These are phyloP conservation scores for Apteryx owenii DNA, from an alignment of 2,113 vertebrate genomes.

Conservation along the genomic window DNA sequence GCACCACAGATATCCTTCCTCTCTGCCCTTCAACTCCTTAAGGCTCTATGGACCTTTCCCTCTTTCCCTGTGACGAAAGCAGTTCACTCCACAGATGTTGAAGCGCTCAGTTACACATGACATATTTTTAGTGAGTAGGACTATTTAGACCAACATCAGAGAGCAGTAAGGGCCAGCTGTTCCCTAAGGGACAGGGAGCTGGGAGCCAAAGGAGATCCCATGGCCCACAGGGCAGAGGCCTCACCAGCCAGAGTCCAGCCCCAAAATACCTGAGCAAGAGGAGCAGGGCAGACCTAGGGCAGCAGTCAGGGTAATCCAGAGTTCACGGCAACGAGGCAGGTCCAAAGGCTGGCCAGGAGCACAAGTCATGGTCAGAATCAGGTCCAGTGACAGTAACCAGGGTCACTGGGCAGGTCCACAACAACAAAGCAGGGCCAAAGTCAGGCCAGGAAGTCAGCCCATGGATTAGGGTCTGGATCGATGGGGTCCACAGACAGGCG, in stretches of 20 bases:
- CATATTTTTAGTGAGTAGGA: neutral
- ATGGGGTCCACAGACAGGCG: too few relatives aligned
- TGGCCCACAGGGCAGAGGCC: neutral
- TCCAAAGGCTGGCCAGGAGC: too few relatives aligned
- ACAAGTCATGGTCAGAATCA: too few relatives aligned
- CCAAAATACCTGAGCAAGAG: rapidly evolving
- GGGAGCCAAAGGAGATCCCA: neutral
- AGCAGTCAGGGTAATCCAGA: neutral
- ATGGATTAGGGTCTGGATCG: too few relatives aligned
- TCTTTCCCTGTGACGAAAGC: neutral
- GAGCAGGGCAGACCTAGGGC: neutral
- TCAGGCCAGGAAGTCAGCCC: too few relatives aligned
- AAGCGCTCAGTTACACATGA: neutral
- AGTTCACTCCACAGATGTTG: rapidly evolving
- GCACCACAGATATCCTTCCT: neutral
- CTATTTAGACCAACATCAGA: neutral
- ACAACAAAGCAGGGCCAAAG: too few relatives aligned
- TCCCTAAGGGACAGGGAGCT: neutral
- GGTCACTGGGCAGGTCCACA: too few relatives aligned
- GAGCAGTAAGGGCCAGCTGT: neutral
- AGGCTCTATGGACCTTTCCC: too few relatives aligned
- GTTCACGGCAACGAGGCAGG: rapidly evolving
- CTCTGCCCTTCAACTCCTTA: neutral
- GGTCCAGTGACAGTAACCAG: too few relatives aligned
- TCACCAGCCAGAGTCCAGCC: neutral